Evolutionary conservation across 2,888 invertebrate species (phyloP), one percentile per base, ranked within the genome.

Genomic region (Druceiella hillmani): DNA sequence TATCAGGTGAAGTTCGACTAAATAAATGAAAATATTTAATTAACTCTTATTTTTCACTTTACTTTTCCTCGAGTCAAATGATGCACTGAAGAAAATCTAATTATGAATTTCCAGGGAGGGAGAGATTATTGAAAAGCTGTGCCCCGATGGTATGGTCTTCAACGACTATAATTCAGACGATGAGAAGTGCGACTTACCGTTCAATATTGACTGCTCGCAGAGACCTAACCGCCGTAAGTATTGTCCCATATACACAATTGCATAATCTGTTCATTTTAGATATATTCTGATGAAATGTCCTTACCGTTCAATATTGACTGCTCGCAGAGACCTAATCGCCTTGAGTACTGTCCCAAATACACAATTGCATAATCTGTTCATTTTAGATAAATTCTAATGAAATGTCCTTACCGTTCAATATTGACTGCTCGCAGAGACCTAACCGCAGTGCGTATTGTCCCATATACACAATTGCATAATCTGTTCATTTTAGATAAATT

Each of bases 81-180:
- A n/a, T 30, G 11, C n/a, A n/a, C n/a, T n/a, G n/a, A n/a, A n/a
- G n/a, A n/a, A n/a, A n/a, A n/a, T n/a, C n/a, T n/a, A n/a, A n/a
- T n/a, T n/a, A n/a, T n/a, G n/a, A n/a, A n/a, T n/a, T 68, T 68
- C 24, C 64, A 78, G 78, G 37, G 79, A 83, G 42, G 87, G 87
- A 14, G 75, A 72, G 50, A 77, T 81, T 36, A 83, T 78, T 2
- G 87, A 85, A 55, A 87, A 84, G 57, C 70, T 90, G 3, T 92
- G 91, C 49, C 85, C 88, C 0, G 91, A 92, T 57, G 91, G 91
- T 13, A 81, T 89, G 75, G 89, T 91, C 33, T 91, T 91, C 70
- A 89, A 91, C 52, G 91, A 89, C 63, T 89, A 80, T 63, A 84
- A 83, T 49, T 73, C 80, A 2, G 78, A 79, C 40, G 81, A 87